Conservation (phyloP, 2,888 invertebrate genomes). For the Seira ritae region DNA sequence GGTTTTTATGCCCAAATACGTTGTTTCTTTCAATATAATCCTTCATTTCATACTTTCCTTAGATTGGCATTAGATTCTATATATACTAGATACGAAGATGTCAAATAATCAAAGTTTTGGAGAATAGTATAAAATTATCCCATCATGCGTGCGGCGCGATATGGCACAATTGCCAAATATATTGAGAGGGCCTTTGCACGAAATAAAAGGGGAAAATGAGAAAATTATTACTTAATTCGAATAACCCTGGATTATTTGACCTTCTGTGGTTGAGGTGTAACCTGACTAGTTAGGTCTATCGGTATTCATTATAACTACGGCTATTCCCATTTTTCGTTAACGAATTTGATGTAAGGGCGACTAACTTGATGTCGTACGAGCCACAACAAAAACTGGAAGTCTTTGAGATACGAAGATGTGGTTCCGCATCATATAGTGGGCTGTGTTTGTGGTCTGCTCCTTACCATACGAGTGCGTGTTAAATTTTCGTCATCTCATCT, state of each 20-base stretch:
- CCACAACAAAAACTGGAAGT: conserved; percentile 45
- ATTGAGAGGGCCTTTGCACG: no score
- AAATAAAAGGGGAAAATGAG: neutral
- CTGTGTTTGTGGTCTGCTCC: no score
- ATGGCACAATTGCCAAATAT: no score
- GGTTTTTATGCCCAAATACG: no score
- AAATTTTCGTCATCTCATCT: no score
- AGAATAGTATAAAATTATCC: no score
- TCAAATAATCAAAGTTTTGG: no score
- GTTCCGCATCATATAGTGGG: neutral
- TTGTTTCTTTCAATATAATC: no score
- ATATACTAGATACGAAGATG: no score
- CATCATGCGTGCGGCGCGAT: no score
- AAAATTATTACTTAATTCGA: conserved; percentile 18
- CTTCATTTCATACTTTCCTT: no score
- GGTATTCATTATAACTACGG: neutral
- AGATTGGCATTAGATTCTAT: no score
- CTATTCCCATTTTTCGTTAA: neutral
- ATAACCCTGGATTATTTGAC: conserved; percentile 35
- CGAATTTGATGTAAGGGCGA: neutral
- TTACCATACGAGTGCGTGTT: neutral
- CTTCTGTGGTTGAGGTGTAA: conserved; percentile 23
- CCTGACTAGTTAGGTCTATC: neutral
- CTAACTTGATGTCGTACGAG: neutral
- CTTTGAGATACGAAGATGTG: conserved; percentile 32